phyloP scores from a whole-genome alignment of 2,888 invertebrate genomes.

The Ariolimax columbianus region DNA sequence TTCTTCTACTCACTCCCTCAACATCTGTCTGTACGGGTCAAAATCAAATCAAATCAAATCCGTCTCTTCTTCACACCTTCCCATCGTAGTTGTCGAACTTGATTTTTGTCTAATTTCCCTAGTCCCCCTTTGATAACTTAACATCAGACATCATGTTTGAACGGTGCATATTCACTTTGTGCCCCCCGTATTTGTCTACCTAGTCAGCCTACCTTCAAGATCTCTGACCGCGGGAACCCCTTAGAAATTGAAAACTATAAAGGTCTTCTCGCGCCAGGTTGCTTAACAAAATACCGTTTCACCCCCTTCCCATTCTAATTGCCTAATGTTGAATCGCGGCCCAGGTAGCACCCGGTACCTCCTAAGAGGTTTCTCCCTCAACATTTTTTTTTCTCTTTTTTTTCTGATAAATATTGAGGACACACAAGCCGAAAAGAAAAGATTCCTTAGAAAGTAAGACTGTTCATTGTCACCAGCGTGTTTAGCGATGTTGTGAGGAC shows the following conservation, averaged over 20 bases:
- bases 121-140: not conserved
- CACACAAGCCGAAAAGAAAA: conserved; percentile 3
- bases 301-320: conserved; percentile 9
- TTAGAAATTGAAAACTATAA: conserved; percentile 23
- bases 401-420: not conserved
- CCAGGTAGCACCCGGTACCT: not conserved
- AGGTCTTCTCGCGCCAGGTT: not conserved
- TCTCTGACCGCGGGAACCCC: conserved; percentile 23
- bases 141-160: conserved; percentile 8
- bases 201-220: conserved; percentile 9
- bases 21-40: not conserved
- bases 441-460: conserved; percentile 26
- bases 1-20: too few relatives aligned
- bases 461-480: conserved; percentile 14
- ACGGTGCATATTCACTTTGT: conserved; percentile 21
- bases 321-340: conserved; percentile 5
- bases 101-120: not conserved
- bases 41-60: not conserved
- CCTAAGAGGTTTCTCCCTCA: not conserved
- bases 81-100: not conserved
- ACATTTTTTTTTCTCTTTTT: not conserved
- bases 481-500: not conserved
- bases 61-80: not conserved
- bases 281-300: not conserved
- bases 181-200: conserved; percentile 13